Percentiles rank a stretch among this genome's conserved stretches.
These are phyloP conservation scores for Drosophila sulfurigaster DNA, from an alignment of 1,140 invertebrate species.

Conservation along the genomic window DNA sequence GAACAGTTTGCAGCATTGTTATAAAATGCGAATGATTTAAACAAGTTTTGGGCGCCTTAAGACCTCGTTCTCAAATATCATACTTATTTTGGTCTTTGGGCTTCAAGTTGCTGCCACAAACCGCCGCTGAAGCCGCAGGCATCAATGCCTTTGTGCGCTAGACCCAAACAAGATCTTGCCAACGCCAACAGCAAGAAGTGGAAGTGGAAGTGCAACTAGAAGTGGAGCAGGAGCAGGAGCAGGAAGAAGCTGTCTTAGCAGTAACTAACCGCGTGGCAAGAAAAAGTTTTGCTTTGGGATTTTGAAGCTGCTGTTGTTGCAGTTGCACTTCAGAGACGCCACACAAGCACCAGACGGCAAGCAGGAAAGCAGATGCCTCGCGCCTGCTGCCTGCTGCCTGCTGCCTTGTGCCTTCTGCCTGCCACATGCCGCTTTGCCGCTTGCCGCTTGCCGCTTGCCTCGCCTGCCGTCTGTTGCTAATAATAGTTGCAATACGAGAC, in stretches of 20 bases:
- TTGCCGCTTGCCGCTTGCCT: not conserved
- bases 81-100: conserved; percentile 25
- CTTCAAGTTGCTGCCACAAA: conserved; percentile 31
- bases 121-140: conserved; percentile 33
- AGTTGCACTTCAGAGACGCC: conserved; percentile 78
- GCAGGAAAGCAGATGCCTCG: conserved; percentile 28
- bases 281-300: conserved; percentile 79
- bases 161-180: conserved; percentile 45
- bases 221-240: not conserved
- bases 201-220: not conserved
- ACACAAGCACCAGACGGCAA: conserved; percentile 66
- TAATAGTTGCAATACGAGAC: conserved; percentile 72
- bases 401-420: conserved; percentile 1
- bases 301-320: conserved; percentile 59
- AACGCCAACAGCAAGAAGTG: not conserved
- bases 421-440: not conserved
- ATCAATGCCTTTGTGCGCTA: conserved; percentile 48
- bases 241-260: conserved; percentile 23
- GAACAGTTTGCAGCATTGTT: conserved; percentile 32
- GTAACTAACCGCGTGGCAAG: conserved; percentile 71
- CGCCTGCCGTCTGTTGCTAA: conserved; percentile 50
- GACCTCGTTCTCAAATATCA: conserved; percentile 35
- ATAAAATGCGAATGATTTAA: conserved; percentile 43
- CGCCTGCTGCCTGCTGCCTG: conserved; percentile 10
- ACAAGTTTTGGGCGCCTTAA: conserved; percentile 42